These are phyloP conservation scores for Caenorhabditis remanei DNA, from an alignment of 1,140 invertebrate genomes.

Conservation along the genomic window DNA sequence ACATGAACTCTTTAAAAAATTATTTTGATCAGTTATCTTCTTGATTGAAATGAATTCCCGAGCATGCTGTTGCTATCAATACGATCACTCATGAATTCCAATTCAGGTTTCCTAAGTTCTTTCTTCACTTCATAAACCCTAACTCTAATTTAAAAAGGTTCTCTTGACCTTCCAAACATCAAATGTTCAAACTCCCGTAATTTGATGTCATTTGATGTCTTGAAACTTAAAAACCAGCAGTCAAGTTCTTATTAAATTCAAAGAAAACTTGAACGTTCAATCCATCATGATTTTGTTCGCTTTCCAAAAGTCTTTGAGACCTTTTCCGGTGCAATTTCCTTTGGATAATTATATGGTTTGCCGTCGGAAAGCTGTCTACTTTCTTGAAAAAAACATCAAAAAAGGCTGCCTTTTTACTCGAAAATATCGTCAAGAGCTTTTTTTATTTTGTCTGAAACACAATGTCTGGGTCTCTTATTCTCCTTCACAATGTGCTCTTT, in stretches of 20 bases:
- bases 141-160: too few species aligned
- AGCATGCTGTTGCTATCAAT: too few species aligned
- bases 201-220: too few species aligned
- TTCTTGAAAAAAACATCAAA: neutral
- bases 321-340: constrained; percentile 29
- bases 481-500: neutral
- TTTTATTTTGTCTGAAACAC: neutral
- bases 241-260: neutral
- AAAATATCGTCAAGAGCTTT: neutral
- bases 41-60: too few species aligned
- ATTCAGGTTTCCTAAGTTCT: too few species aligned
- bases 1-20: too few species aligned
- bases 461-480: neutral
- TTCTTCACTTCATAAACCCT: too few species aligned
- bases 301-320: neutral
- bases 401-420: neutral
- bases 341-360: neutral
- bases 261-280: neutral
- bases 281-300: neutral
- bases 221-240: too few species aligned
- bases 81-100: too few species aligned
- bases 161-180: too few species aligned
- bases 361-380: neutral
- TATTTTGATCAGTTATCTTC: too few species aligned
- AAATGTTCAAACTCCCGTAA: too few species aligned